Conservation (phyloP, 2,113 vertebrate species). For the Colistium nudipinnis region DNA sequence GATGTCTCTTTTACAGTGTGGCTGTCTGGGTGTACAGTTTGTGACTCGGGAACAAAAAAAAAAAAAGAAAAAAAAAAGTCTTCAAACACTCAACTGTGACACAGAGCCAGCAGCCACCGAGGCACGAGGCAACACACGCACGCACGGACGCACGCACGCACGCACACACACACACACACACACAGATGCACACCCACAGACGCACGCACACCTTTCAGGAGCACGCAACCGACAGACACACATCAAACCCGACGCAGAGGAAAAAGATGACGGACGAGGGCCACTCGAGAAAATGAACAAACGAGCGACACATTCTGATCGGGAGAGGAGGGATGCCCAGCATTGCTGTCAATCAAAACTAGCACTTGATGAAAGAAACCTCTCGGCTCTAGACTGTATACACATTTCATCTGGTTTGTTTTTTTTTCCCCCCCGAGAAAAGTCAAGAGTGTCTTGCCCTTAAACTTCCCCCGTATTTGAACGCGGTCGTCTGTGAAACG, state of each 20-base stretch:
- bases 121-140: background rate
- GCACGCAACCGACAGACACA: constrained; percentile 46
- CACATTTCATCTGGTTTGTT: too few species aligned
- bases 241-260: constrained; percentile 38
- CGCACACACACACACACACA: background rate
- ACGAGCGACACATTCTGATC: constrained; percentile 48
- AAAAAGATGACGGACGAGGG: constrained; percentile 52
- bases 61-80: constrained; percentile 4
- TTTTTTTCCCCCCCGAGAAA: too few species aligned
- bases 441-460: background rate
- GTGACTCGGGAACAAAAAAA: too few species aligned
- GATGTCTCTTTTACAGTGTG: background rate
- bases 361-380: background rate
- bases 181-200: background rate
- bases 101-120: constrained; percentile 1
- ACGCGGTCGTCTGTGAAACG: background rate
- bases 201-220: constrained; percentile 6
- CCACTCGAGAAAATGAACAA: constrained; percentile 54
- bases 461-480: background rate
- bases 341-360: constrained; percentile 31
- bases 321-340: constrained; percentile 13
- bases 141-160: background rate
- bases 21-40: background rate
- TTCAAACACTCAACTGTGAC: constrained; percentile 21
- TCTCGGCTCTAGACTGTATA: too few species aligned